Base-by-base conservation (phyloP, 2,888 invertebrate species). In the Calameuta idolon region DNA sequence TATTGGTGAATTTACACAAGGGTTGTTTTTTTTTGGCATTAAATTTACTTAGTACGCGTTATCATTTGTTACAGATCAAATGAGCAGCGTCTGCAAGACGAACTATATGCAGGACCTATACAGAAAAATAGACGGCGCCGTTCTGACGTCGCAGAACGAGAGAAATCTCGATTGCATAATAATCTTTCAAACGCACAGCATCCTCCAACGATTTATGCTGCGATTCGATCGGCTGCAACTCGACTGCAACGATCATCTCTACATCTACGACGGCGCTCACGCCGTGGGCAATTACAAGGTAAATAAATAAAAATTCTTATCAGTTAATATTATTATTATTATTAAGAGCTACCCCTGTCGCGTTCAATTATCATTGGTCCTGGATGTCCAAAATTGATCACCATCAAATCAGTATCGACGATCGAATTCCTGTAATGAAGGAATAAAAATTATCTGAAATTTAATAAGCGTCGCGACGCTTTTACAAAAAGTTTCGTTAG, bases 131-230 rank as follows among this genome's bases (percentile, higher is more conserved):
- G 97, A 98, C 90, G 98, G 98, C 71, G 98, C 97, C 12, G 96
- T 97, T 79, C 94, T 98, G 78, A 96, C 95, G 93, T 98, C 98
- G 34, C 95, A 97, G 91, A 97, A 97, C 92, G 98, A 98, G 92
- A 94, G 97, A 84, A 97, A 97, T 92, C 93, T 98, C 89, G 96
- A 98, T 93, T 98, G 98, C 93, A 95, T 96, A 87, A 96, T 98
- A 91, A 98, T 98, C 78, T 98, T 98, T 93, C 98, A 98, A 93
- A 98, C 98, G 85, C 97, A 98, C 93, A 97, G 97, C 91, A 97
- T 98, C 88, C 94, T 98, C 88, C 98, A 98, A 93, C 94, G 97
- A 87, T 98, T 98, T 92, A 98, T 98, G 97, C 94, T 98, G 88
- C 95, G 98, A 89, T 98, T 98, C 92, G 98, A 98, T 91, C 94